Percentiles rank a stretch among this genome's conserved stretches.
Conservation (phyloP, 2,888 invertebrate species). For the Drosophila nigricruria region DNA sequence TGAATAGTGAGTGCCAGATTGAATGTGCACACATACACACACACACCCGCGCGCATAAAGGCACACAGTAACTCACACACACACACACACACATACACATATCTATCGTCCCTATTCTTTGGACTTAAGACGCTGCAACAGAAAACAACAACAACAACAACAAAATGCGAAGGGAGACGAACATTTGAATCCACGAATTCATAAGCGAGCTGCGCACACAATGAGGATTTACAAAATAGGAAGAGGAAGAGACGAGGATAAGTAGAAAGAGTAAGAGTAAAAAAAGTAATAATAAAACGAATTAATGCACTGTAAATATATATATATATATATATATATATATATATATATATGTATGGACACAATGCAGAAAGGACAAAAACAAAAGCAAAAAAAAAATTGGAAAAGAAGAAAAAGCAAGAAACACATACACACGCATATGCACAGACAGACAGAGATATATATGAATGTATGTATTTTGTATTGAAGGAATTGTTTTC, state of each 20-base stretch:
- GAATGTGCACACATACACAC: conserved; percentile 8
- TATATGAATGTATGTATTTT: conserved; percentile 11
- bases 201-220: conserved; percentile 43
- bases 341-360: conserved; percentile 5
- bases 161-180: conserved; percentile 23
- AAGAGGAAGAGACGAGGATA: conserved; percentile 18
- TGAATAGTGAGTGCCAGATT: conserved; percentile 21
- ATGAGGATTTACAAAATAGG: conserved; percentile 29
- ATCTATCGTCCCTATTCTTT: conserved; percentile 25
- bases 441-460: neutral
- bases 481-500: conserved; percentile 58
- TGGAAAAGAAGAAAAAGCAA: conserved; percentile 29
- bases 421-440: conserved; percentile 18
- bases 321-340: neutral
- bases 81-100: neutral
- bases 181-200: conserved; percentile 63
- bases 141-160: conserved; percentile 7
- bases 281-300: conserved; percentile 64
- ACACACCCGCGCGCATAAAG: conserved; percentile 1
- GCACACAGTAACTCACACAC: conserved; percentile 7
- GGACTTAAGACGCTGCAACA: conserved; percentile 40
- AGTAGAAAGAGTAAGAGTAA: conserved; percentile 38
- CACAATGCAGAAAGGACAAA: conserved; percentile 49
- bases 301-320: conserved; percentile 57
- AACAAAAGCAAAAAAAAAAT: conserved; percentile 38